These are phyloP conservation scores for Sebastes schlegelii DNA, from an alignment of 2,113 vertebrate genomes.

Conservation along the genomic window DNA sequence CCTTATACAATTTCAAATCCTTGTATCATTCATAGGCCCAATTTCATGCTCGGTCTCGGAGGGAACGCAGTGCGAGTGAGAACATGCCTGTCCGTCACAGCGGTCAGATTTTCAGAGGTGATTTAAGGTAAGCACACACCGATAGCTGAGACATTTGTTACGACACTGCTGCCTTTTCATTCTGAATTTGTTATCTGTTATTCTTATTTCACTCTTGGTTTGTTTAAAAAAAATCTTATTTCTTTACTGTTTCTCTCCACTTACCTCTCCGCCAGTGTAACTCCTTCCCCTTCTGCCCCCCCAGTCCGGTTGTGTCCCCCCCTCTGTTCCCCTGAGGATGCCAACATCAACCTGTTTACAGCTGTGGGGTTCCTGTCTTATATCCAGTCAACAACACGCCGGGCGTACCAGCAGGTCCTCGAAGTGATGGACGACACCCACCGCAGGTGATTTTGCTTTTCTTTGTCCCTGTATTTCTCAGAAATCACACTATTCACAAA, in stretches of 20 bases:
- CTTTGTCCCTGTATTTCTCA: conserved; percentile 3
- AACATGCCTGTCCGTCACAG: conserved; percentile 86
- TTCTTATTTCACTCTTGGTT: background rate
- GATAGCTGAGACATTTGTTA: background rate
- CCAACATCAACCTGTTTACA: conserved; percentile 89
- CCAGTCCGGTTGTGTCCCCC: conserved; percentile 88
- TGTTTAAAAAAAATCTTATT: conserved; percentile 25
- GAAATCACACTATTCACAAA: background rate
- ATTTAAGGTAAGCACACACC: conserved; percentile 85
- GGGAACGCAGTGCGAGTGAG: conserved; percentile 91
- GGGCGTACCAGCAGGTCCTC: conserved; percentile 97
- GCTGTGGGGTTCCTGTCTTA: conserved; percentile 94
- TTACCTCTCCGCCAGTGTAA: conserved; percentile 61
- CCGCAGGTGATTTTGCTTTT: conserved; percentile 85
- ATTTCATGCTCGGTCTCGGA: conserved; percentile 84
- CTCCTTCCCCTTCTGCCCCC: conserved; percentile 86
- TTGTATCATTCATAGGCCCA: conserved; percentile 77
- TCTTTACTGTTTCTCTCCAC: conserved; percentile 77
- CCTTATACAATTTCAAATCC: background rate
- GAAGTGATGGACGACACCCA: conserved; percentile 93
- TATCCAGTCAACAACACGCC: conserved; percentile 95
- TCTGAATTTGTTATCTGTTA: conserved; percentile 6
- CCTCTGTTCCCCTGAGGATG: conserved; percentile 90
- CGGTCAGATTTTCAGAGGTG: conserved; percentile 87
- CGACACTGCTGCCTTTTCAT: conserved; percentile 2